Percentiles rank a stretch among this genome's conserved stretches.
Evolutionary conservation across 1,140 invertebrate genomes (phyloP).

Genomic region (Artemia franciscana): DNA sequence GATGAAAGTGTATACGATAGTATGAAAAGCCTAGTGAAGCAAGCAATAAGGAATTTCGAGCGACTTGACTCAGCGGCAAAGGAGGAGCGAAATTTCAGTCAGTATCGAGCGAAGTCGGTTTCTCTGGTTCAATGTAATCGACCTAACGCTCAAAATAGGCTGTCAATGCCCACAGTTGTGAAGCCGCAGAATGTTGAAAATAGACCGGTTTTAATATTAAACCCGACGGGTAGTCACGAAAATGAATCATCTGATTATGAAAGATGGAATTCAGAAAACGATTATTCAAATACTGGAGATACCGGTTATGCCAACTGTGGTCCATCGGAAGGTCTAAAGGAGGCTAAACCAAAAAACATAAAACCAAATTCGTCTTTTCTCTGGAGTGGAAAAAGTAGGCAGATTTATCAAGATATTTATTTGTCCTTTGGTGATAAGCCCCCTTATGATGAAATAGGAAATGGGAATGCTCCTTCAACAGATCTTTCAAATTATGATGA

Average conservation of each 20-base stretch:
- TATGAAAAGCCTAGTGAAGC: slow-evolving; percentile 9
- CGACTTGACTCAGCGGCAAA: slow-evolving; percentile 1
- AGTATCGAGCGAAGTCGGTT: neutral
- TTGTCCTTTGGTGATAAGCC: neutral
- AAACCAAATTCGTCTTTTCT: neutral
- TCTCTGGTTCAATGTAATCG: neutral
- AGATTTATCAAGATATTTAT: neutral
- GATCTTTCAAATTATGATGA: slow-evolving; percentile 12
- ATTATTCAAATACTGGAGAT: neutral
- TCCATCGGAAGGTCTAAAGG: neutral
- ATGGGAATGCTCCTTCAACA: slow-evolving; percentile 8
- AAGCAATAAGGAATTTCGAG: slow-evolving; percentile 10
- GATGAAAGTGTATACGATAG: slow-evolving; percentile 7
- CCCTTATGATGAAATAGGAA: slow-evolving; percentile 12
- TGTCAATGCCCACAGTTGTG: neutral
- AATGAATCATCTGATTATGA: neutral
- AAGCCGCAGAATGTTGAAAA: neutral
- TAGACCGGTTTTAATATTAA: neutral
- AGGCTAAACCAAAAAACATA: neutral
- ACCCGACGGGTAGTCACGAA: neutral
- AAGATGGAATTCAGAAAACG: neutral
- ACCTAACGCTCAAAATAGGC: neutral
- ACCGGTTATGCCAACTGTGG: neutral
- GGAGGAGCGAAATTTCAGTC: neutral
- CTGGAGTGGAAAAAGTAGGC: neutral